Evolutionary conservation across 2,113 vertebrate species (phyloP).

Genomic region (Cynopterus brachyotis): DNA sequence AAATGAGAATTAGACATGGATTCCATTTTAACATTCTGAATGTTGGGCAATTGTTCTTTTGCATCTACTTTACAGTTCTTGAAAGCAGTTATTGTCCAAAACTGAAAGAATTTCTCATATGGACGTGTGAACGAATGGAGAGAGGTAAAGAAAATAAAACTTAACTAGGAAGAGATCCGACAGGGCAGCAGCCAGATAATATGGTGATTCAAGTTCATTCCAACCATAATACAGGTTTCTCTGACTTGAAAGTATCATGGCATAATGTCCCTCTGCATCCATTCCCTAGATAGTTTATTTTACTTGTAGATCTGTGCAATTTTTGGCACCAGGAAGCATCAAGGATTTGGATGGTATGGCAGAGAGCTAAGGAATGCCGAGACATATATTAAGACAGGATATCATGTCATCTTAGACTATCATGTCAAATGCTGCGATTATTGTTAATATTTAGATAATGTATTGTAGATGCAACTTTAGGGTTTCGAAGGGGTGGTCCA

Average conservation of each 20-base stretch:
- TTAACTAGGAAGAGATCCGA: background rate
- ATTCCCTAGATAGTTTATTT: background rate
- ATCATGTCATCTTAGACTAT: background rate
- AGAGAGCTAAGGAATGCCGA: background rate
- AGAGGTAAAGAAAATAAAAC: background rate
- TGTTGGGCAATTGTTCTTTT: constrained; percentile 84
- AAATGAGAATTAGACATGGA: background rate
- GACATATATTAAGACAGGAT: background rate
- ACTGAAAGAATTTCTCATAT: constrained; percentile 79
- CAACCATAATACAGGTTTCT: background rate
- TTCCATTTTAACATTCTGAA: constrained; percentile 74
- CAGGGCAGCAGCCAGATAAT: background rate
- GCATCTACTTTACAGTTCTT: constrained; percentile 86
- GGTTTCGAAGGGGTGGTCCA: background rate
- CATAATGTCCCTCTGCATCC: background rate
- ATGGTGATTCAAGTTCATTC: background rate
- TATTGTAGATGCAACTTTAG: background rate
- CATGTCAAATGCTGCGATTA: background rate
- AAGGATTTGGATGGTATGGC: background rate
- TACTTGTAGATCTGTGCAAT: background rate
- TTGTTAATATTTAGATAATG: background rate
- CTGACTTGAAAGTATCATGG: background rate
- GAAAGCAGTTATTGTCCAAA: constrained; percentile 86
- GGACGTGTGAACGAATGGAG: background rate
- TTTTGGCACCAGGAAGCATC: background rate